Conservation (phyloP, 2,888 invertebrate species). For the Xiphydria camelus region DNA sequence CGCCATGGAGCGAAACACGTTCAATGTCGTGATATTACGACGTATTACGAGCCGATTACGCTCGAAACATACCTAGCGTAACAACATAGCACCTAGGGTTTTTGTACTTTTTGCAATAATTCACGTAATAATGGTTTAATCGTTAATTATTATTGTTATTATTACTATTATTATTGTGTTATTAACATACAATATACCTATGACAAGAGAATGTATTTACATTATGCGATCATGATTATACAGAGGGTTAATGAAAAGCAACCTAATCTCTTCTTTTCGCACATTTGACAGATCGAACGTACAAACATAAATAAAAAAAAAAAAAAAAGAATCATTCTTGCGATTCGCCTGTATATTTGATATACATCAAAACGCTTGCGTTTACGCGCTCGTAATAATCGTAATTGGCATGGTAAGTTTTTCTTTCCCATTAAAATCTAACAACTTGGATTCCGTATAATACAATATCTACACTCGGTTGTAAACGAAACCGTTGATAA, state of each 20-base stretch:
- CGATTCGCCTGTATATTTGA: slow-evolving; percentile 36
- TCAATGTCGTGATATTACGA: too few species aligned
- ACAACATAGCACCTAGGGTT: slow-evolving; percentile 58
- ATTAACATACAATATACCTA: slow-evolving; percentile 31
- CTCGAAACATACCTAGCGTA: slow-evolving; percentile 48
- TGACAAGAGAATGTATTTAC: slow-evolving; percentile 52
- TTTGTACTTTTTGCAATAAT: slow-evolving; percentile 57
- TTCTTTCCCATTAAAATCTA: slow-evolving; percentile 22
- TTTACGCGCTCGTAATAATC: slow-evolving; percentile 34
- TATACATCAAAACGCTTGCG: slow-evolving; percentile 37
- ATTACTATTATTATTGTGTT: slow-evolving; percentile 33
- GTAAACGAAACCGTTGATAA: slow-evolving; percentile 40
- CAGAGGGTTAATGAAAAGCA: slow-evolving; percentile 42
- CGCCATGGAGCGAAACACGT: too few species aligned
- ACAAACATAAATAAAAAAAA: slow-evolving; percentile 15
- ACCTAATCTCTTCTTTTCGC: slow-evolving; percentile 28
- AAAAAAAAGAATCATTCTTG: slow-evolving; percentile 29
- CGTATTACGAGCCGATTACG: slow-evolving; percentile 23
- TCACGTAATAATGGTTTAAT: slow-evolving; percentile 50
- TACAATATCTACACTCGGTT: slow-evolving; percentile 52
- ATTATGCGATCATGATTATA: slow-evolving; percentile 48
- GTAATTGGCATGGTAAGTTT: slow-evolving; percentile 40
- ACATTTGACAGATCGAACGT: slow-evolving; percentile 28
- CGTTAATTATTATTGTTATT: slow-evolving; percentile 34
- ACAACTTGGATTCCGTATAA: slow-evolving; percentile 35